Conservation (phyloP, 2,888 invertebrate species). For the Myopa testacea region DNA sequence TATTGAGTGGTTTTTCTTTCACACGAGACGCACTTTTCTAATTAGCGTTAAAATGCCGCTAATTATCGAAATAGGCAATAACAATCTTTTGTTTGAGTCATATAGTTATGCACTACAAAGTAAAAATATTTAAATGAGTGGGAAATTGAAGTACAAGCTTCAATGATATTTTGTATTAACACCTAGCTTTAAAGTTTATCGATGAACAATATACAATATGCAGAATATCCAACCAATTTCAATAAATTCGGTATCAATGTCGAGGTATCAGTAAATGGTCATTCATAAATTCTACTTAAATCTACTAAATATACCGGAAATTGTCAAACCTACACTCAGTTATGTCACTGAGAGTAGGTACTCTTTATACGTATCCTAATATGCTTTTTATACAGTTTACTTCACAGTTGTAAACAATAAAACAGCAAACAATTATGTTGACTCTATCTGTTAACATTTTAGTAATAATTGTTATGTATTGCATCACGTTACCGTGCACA, state of each 20-base stretch:
- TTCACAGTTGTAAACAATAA: too few relatives aligned
- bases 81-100: neutral
- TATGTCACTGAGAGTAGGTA: neutral
- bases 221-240: neutral
- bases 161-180: slow-evolving; percentile 4
- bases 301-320: neutral
- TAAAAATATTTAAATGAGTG: neutral
- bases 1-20: neutral
- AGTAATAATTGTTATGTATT: too few relatives aligned
- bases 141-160: slow-evolving; percentile 9
- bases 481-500: too few relatives aligned
- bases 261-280: neutral
- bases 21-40: slow-evolving; percentile 16
- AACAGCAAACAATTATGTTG: too few relatives aligned
- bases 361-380: neutral
- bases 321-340: neutral
- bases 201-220: neutral
- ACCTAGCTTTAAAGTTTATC: neutral
- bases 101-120: neutral
- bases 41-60: slow-evolving; percentile 8
- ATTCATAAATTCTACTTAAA: neutral
- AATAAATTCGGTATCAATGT: neutral
- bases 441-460: too few relatives aligned
- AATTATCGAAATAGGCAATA: neutral
- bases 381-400: too few relatives aligned